Percentiles rank a stretch among this genome's conserved stretches.
phyloP scores from a whole-genome alignment of 1,140 invertebrate genomes.

The Arion vulgaris region DNA sequence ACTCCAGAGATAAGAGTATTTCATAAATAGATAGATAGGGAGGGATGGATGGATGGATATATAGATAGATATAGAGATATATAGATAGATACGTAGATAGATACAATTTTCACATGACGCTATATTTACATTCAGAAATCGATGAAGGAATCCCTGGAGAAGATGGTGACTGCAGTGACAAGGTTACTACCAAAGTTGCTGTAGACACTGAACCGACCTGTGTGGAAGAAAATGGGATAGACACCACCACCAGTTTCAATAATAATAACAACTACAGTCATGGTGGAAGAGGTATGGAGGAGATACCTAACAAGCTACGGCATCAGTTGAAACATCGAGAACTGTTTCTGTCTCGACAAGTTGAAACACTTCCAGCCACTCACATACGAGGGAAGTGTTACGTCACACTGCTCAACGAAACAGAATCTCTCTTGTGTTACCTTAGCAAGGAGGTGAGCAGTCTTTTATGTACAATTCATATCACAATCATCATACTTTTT shows the following conservation, averaged over 20 bases:
- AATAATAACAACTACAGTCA: constrained; percentile 33
- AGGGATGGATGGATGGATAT: no score
- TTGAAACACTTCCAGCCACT: constrained; percentile 97
- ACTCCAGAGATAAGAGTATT: no score
- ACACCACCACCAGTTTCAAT: neutral
- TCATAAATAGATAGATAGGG: no score
- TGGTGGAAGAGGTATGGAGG: constrained; percentile 70
- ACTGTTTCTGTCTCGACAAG: constrained; percentile 96
- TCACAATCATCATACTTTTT: neutral
- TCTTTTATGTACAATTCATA: no score
- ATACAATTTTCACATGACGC: no score
- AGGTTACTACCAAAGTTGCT: neutral
- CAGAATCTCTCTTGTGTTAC: constrained; percentile 95
- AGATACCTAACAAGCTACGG: constrained; percentile 75
- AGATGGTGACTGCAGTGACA: constrained; percentile 6
- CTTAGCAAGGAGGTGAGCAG: constrained; percentile 92
- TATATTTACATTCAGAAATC: constrained; percentile 20
- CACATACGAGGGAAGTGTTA: constrained; percentile 99
- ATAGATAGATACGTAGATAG: no score
- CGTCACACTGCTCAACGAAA: constrained; percentile 98
- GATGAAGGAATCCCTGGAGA: constrained; percentile 11
- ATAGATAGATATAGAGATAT: no score
- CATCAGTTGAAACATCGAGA: constrained; percentile 98
- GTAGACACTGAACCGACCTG: neutral
- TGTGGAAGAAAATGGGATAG: constrained; percentile 20